Conservation (phyloP, 2,888 invertebrate species). For the Eupelmus urozonus region DNA sequence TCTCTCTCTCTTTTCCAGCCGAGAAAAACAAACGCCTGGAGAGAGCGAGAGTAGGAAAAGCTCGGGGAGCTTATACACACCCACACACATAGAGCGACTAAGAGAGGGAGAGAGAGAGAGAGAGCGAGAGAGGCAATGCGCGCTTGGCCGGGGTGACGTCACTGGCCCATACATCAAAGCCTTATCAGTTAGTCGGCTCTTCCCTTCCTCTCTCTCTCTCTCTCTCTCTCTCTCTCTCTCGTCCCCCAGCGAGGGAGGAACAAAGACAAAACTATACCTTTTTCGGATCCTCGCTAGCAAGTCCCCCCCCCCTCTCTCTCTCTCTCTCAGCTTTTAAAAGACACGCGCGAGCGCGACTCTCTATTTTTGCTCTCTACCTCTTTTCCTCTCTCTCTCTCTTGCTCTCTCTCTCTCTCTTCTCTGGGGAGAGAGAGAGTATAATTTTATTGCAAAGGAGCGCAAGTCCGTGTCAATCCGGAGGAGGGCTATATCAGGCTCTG, state of each 20-base stretch:
- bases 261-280: conserved; percentile 19
- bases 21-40: conserved; percentile 50
- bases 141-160: conserved; percentile 64
- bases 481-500: neutral
- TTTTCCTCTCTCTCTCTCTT: too few relatives aligned
- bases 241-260: neutral
- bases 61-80: too few relatives aligned
- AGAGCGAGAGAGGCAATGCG: neutral
- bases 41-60: conserved; percentile 40
- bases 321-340: neutral
- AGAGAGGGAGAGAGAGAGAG: conserved; percentile 15
- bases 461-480: conserved; percentile 45
- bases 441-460: conserved; percentile 17
- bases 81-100: too few relatives aligned
- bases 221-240: neutral
- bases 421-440: neutral
- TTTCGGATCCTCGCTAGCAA: conserved; percentile 1
- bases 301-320: neutral
- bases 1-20: conserved; percentile 37
- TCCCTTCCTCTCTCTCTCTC: conserved; percentile 17
- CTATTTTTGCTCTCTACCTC: too few relatives aligned
- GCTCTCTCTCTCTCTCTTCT: too few relatives aligned
- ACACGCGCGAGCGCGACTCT: conserved; percentile 1
- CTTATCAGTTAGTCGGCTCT: conserved; percentile 70
- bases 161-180: conserved; percentile 76